phyloP scores from a whole-genome alignment of 92 coral and sea anemone genomes.

The Palythoa grandiflora region DNA sequence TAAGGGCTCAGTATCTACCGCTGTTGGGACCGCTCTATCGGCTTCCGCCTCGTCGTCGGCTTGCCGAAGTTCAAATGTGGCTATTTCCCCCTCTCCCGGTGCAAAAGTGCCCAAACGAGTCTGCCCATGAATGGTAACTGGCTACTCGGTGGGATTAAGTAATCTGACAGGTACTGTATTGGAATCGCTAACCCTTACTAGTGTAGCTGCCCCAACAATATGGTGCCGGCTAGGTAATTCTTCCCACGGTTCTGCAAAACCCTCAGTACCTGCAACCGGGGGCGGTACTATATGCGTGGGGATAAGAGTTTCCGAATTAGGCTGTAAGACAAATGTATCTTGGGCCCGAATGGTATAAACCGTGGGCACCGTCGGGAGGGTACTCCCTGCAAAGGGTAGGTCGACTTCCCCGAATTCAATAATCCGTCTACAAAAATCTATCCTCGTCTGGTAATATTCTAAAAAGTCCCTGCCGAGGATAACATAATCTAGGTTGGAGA shows the following conservation, averaged over 20 bases:
- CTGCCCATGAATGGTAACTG: neutral
- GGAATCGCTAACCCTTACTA: neutral
- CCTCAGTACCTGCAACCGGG: neutral
- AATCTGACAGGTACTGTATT: constrained; percentile 13
- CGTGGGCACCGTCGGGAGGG: neutral
- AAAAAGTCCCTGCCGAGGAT: constrained; percentile 41
- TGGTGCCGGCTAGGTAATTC: neutral
- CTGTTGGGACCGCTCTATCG: neutral
- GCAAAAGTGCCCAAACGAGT: neutral
- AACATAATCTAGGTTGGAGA: neutral
- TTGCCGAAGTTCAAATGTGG: constrained; percentile 6
- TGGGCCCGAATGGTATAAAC: neutral
- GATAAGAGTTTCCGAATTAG: constrained; percentile 7
- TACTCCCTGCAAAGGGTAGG: neutral
- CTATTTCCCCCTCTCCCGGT: neutral
- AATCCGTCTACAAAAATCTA: neutral
- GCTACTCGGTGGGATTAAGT: constrained; percentile 1
- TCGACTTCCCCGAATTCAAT: constrained; percentile 10
- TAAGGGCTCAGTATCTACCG: neutral
- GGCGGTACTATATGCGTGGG: neutral
- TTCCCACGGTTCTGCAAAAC: neutral
- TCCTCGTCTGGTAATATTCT: neutral
- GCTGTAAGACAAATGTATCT: constrained; percentile 7
- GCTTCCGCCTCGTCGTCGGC: neutral
- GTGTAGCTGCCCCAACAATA: neutral